Evolutionary conservation across 1,140 invertebrate species (phyloP), one percentile per base, ranked within the genome.

Genomic region (Drosophila azteca): DNA sequence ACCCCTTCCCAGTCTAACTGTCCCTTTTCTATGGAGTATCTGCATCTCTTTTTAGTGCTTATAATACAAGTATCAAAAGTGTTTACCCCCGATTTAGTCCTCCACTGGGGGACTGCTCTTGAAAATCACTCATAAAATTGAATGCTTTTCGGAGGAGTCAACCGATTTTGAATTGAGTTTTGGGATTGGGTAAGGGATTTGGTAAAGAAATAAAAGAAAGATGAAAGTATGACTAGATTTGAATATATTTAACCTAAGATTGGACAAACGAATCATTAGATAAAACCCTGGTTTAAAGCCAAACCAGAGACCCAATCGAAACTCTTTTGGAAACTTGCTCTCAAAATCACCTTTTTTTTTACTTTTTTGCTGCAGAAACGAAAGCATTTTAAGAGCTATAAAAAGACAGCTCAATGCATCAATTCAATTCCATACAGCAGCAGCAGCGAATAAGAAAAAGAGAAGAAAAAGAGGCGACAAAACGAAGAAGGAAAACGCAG

Each of bases 361-460:
- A n/a, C n/a, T n/a, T n/a, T n/a, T n/a, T n/a, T n/a, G n/a, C n/a
- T n/a, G n/a, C n/a, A n/a, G n/a, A n/a, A 61, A 13, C 20, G 55
- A 76, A 76, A 57, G 51, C 26, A 49, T 72, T 64, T 72, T 59
- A 48, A 57, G 26, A 65, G 43, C 55, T 58, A 85, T 80, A 77
- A 85, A 84, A 85, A 69, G 20, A 65, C 62, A 79, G 54, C 68
- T 79, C 61, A 83, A 84, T 52, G 55, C 54, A 48, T 73, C 68
- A 69, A 62, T 65, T 65, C 73, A 73, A 81, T 77, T 73, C 26
- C 45, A 69, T 43, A 68, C 51, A 44, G 17, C 43, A 58, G 29
- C 17, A 20, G 24, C 20, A 29, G 5, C 6, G 5, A 41, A 31
- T 46, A 49, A 29, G 1, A 26, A n/a, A 6, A 29, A 55, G 24